These are phyloP conservation scores for Aethes cnicana DNA, from an alignment of 2,888 invertebrate species.

Conservation along the genomic window DNA sequence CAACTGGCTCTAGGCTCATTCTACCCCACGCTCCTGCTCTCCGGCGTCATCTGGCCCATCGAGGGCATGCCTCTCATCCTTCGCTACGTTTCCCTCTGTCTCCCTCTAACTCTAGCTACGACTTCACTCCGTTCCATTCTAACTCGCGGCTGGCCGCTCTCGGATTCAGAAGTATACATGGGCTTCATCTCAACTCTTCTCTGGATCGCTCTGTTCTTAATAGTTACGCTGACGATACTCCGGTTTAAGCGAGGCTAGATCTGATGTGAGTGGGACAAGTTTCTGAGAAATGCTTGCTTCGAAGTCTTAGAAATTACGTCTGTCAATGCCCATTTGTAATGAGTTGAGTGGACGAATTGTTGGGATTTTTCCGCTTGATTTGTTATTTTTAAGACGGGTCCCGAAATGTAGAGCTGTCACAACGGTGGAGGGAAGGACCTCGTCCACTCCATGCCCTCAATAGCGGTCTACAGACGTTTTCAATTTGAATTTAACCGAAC, in stretches of 20 bases:
- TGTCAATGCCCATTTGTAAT: too few species aligned
- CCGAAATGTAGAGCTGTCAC: too few species aligned
- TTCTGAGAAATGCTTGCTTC: too few species aligned
- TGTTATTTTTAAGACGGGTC: too few species aligned
- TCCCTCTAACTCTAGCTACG: constrained; percentile 96
- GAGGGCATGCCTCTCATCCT: constrained; percentile 96
- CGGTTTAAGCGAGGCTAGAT: constrained; percentile 89
- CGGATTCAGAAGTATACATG: constrained; percentile 91
- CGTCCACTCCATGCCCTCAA: too few species aligned
- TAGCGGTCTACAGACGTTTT: too few species aligned
- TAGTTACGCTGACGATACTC: constrained; percentile 90
- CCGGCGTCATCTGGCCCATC: constrained; percentile 98
- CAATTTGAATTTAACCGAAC: too few species aligned
- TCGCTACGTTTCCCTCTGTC: constrained; percentile 90
- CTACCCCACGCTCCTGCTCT: constrained; percentile 95
- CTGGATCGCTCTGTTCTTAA: constrained; percentile 93
- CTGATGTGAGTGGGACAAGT: background rate
- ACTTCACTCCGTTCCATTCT: constrained; percentile 93
- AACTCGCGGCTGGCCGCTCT: constrained; percentile 92
- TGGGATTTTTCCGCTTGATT: too few species aligned
- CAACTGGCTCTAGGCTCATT: constrained; percentile 96
- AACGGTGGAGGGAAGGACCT: too few species aligned
- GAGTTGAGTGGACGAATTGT: too few species aligned
- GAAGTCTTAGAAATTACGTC: too few species aligned
- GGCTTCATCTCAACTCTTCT: constrained; percentile 92